Evolutionary conservation across 2,113 vertebrate genomes (phyloP).

Genomic region (Illadopsis cleaveri): DNA sequence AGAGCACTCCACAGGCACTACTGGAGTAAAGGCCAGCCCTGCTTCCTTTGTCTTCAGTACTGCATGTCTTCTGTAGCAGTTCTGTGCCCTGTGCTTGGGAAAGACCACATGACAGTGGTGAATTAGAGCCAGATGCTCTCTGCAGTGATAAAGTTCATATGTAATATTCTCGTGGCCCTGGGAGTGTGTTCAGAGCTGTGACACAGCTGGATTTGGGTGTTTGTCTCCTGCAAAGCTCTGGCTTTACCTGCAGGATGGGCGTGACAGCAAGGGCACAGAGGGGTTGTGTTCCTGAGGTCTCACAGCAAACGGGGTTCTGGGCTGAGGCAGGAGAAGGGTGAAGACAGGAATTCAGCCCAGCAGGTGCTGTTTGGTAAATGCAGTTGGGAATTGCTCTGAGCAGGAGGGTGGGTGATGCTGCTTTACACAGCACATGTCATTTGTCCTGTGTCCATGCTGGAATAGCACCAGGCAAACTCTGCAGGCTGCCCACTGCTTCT

Average conservation of each 20-base stretch:
- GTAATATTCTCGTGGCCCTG: fast-evolving
- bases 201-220: fast-evolving
- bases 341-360: background rate
- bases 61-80: fast-evolving
- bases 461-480: fast-evolving
- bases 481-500: background rate
- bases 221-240: fast-evolving
- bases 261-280: fast-evolving
- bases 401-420: background rate
- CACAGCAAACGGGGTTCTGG: fast-evolving
- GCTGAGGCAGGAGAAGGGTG: background rate
- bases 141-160: background rate
- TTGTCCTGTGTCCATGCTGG: fast-evolving
- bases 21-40: background rate
- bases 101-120: fast-evolving
- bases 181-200: fast-evolving
- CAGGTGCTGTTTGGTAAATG: background rate
- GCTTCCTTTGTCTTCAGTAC: fast-evolving
- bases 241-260: fast-evolving
- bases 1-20: fast-evolving
- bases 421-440: fast-evolving
- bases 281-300: background rate
- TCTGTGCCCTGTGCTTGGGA: fast-evolving
- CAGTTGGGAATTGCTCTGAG: fast-evolving
- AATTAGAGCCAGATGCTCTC: background rate